A percentile compares a stretch with the other conserved stretches of the same genome.
Conservation (phyloP, 1,140 invertebrate species). For the Drosophila ironensis region DNA sequence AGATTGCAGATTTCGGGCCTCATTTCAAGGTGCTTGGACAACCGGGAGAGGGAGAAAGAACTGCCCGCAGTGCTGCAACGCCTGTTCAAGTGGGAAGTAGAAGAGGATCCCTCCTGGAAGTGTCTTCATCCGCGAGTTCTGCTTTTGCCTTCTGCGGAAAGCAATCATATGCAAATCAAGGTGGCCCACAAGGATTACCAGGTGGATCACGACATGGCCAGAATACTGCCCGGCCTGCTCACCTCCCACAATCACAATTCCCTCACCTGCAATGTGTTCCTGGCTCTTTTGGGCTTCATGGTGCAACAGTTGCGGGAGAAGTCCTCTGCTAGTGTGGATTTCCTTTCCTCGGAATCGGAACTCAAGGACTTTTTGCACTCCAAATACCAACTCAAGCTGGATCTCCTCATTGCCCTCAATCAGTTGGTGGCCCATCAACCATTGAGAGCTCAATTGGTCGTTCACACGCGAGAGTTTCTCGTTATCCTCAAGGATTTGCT, state of each 20-base stretch:
- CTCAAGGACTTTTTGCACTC: conserved; percentile 49
- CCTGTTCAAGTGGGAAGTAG: conserved; percentile 33
- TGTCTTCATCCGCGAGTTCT: conserved; percentile 45
- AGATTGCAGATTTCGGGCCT: conserved; percentile 18
- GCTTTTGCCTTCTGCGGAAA: background rate
- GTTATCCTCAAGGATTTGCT: conserved; percentile 42
- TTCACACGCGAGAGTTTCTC: conserved; percentile 54
- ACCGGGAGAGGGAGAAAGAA: conserved; percentile 41
- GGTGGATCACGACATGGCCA: conserved; percentile 16
- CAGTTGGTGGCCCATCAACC: conserved; percentile 61
- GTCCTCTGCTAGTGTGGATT: conserved; percentile 18
- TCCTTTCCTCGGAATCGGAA: conserved; percentile 60
- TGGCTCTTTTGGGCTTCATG: conserved; percentile 49
- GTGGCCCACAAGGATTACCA: conserved; percentile 31
- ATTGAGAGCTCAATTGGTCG: conserved; percentile 51
- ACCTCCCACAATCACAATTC: conserved; percentile 40
- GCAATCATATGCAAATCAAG: conserved; percentile 19
- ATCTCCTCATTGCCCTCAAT: conserved; percentile 62
- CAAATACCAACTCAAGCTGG: conserved; percentile 60
- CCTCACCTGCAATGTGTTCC: conserved; percentile 64
- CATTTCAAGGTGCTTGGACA: conserved; percentile 58
- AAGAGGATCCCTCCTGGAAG: conserved; percentile 12
- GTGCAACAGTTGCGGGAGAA: conserved; percentile 5
- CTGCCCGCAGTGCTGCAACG: conserved; percentile 25
- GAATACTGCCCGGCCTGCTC: conserved; percentile 36